Evolutionary conservation across 2,888 invertebrate species (phyloP), one percentile per base, ranked within the genome.

Genomic region (Thera obeliscata): DNA sequence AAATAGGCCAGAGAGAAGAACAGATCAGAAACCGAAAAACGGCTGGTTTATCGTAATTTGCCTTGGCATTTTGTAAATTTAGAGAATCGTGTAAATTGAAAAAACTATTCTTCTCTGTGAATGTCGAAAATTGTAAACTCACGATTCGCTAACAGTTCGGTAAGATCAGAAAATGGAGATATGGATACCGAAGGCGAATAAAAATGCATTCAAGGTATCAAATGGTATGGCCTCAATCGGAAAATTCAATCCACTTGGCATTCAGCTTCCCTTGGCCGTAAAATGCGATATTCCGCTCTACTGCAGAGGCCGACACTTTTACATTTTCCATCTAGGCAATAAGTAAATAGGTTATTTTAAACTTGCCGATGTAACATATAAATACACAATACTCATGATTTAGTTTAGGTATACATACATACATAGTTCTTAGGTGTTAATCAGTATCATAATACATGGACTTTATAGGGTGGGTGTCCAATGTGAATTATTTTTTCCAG

Each of bases 201-300:
- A 75, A 79, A 76, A 75, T 73, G 74, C 71, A 75, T 73, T 74
- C 66, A 67, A 68, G 64, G 63, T 63, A 72, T 69, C 67, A 71
- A 75, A 75, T 72, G 70, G 69, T 69, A 67, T 64, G 69, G 66
- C 67, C 71, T 71, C 71, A 59, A 72, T 75, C 70, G 73, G 67
- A 72, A 76, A 76, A 78, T 78, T 75, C 78, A 79, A 77, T 80
- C 72, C 76, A 76, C 72, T 78, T 67, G 71, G 77, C 72, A 74
- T 80, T 72, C 74, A 66, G 65, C 67, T 74, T 66, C 72, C 66
- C 66, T 71, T 65, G 58, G 65, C 65, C 56, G 67, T 71, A 74
- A 56, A 50, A 69, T 66, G 64, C 69, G 66, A 77, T 74, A 72
- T 73, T 71, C 66, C 64, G 59, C 62, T 67, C 67, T 58, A 68